A percentile compares a stretch with the other conserved stretches of the same genome.
phyloP scores from a whole-genome alignment of 2,113 vertebrate genomes.

The Datnioides undecimradiatus region DNA sequence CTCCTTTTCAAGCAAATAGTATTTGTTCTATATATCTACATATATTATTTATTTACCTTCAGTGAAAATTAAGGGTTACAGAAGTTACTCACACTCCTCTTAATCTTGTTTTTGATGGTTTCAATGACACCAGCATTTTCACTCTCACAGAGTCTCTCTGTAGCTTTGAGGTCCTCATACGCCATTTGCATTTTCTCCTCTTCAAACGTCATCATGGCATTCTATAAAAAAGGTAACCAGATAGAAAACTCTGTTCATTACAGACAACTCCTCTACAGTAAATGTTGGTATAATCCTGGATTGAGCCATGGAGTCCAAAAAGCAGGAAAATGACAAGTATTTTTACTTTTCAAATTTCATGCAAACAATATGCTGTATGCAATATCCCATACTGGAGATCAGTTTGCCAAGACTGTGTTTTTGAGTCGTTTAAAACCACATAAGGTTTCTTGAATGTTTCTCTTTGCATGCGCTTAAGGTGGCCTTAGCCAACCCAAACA shows the following conservation, averaged over 20 bases:
- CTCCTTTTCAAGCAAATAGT: neutral
- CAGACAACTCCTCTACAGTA: neutral
- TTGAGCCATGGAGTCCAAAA: no score
- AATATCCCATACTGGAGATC: neutral
- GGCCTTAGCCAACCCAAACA: neutral
- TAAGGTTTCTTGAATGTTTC: no score
- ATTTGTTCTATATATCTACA: neutral
- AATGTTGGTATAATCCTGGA: no score
- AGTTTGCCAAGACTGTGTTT: neutral
- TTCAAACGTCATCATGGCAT: conserved; percentile 98
- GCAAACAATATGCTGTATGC: no score
- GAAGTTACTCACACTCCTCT: conserved; percentile 89
- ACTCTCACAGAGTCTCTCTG: conserved; percentile 93
- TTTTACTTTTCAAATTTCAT: neutral
- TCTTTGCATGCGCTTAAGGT: no score
- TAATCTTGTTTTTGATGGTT: conserved; percentile 95
- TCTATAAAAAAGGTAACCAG: conserved; percentile 74
- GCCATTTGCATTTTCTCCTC: conserved; percentile 97
- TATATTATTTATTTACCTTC: neutral
- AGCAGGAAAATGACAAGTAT: no score
- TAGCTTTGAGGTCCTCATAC: conserved; percentile 92
- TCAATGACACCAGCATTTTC: conserved; percentile 94
- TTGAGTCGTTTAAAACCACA: neutral
- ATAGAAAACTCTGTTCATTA: neutral
- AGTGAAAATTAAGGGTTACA: neutral